Percentiles rank a stretch among this genome's conserved stretches.
phyloP scores from a whole-genome alignment of 23 tunicate genomes.

The Oikopleura dioica region DNA sequence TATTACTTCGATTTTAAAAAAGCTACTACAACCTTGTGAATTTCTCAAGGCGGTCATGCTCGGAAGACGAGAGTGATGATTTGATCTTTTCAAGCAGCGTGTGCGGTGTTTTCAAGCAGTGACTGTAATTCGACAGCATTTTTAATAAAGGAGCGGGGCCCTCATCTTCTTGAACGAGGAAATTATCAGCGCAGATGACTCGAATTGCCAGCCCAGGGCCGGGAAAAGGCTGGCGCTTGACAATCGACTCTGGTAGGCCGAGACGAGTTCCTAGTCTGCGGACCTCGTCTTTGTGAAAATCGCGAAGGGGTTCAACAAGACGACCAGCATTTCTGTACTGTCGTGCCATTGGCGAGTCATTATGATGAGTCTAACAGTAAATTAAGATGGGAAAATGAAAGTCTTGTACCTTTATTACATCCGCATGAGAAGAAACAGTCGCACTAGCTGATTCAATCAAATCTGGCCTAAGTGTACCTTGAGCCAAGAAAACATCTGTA shows the following conservation, averaged over 20 bases:
- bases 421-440: conserved; percentile 40
- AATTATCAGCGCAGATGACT: conserved; percentile 69
- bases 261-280: conserved; percentile 39
- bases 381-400: too few species aligned
- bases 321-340: conserved; percentile 50
- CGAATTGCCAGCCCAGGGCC: conserved; percentile 96
- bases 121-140: conserved; percentile 9
- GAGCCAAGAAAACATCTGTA: conserved; percentile 62
- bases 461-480: conserved; percentile 74
- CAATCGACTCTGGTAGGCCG: conserved; percentile 22
- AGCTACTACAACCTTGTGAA: too few species aligned
- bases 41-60: conserved; percentile 29
- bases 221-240: conserved; percentile 94
- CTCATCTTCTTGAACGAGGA: not conserved
- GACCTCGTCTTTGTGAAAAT: conserved; percentile 98
- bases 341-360: conserved; percentile 76
- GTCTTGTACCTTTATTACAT: conserved; percentile 82
- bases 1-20: too few species aligned
- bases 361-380: conserved; percentile 97
- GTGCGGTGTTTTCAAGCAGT: conserved; percentile 14
- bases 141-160: not conserved
- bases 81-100: conserved; percentile 29
- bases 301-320: conserved; percentile 66
- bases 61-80: conserved; percentile 43
- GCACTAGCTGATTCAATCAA: conserved; percentile 77